Evolutionary conservation across 2,888 invertebrate genomes (phyloP).

Genomic region (Argyresthia albistria): DNA sequence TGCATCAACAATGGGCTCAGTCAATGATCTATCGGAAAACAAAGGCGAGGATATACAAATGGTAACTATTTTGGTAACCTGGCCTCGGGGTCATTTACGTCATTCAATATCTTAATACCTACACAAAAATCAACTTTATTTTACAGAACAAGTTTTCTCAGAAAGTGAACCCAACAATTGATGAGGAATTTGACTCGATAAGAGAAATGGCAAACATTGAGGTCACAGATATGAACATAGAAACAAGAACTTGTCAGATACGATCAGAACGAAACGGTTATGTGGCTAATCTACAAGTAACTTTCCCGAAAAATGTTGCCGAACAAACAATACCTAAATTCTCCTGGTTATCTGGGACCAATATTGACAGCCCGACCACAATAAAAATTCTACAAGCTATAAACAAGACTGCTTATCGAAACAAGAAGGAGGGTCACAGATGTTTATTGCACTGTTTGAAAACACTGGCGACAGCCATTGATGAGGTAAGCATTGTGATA

Average conservation of each 20-base stretch:
- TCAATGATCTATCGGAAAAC: constrained; percentile 45
- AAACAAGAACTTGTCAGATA: constrained; percentile 72
- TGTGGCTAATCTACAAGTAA: constrained; percentile 68
- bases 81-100: neutral
- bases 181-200: constrained; percentile 66
- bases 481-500: constrained; percentile 41
- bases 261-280: constrained; percentile 69
- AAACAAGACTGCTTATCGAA: constrained; percentile 84
- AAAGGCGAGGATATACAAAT: constrained; percentile 52
- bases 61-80: constrained; percentile 23
- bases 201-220: constrained; percentile 65
- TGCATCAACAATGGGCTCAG: constrained; percentile 52
- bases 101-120: neutral
- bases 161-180: constrained; percentile 47
- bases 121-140: neutral
- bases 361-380: constrained; percentile 79
- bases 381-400: constrained; percentile 85
- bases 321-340: constrained; percentile 64
- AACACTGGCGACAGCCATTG: constrained; percentile 57
- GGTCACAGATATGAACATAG: constrained; percentile 72
- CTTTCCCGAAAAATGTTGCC: constrained; percentile 69
- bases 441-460: constrained; percentile 90
- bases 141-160: constrained; percentile 46
- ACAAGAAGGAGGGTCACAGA: constrained; percentile 87
- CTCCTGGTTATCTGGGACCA: constrained; percentile 65